Evolutionary conservation across 2,113 vertebrate species (phyloP).

Genomic region (Varanus salvator): DNA sequence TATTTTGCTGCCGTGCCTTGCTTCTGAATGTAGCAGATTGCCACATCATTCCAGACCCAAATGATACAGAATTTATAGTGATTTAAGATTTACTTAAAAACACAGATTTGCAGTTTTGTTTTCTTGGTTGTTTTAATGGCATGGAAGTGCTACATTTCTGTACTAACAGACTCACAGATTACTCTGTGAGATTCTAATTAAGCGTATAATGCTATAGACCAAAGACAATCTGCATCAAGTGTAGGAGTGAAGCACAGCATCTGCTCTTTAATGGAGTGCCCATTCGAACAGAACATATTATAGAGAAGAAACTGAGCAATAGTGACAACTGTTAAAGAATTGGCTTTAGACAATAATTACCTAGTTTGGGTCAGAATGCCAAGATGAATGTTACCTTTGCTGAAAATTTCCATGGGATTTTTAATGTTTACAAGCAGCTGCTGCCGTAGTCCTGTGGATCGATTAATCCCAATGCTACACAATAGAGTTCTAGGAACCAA

Average conservation of each 20-base stretch:
- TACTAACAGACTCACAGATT: neutral
- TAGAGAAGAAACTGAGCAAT: neutral
- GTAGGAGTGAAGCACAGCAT: neutral
- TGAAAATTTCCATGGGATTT: neutral
- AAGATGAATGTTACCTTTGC: neutral
- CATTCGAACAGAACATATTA: neutral
- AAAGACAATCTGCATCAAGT: neutral
- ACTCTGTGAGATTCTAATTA: neutral
- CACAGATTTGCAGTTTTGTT: neutral
- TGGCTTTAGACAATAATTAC: neutral
- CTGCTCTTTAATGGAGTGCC: neutral
- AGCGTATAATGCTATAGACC: neutral
- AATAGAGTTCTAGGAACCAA: too few relatives aligned
- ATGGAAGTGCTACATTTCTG: neutral
- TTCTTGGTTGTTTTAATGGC: neutral
- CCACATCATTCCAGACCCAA: neutral
- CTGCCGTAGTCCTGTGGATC: neutral
- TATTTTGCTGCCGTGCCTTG: neutral
- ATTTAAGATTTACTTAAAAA: neutral
- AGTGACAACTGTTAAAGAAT: neutral
- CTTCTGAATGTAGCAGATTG: neutral
- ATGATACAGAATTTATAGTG: neutral
- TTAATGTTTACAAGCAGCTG: neutral
- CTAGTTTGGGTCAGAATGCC: neutral
- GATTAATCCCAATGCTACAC: too few relatives aligned